Base-by-base conservation (phyloP, 2,113 vertebrate genomes). In the Cyprinodon tularosa region DNA sequence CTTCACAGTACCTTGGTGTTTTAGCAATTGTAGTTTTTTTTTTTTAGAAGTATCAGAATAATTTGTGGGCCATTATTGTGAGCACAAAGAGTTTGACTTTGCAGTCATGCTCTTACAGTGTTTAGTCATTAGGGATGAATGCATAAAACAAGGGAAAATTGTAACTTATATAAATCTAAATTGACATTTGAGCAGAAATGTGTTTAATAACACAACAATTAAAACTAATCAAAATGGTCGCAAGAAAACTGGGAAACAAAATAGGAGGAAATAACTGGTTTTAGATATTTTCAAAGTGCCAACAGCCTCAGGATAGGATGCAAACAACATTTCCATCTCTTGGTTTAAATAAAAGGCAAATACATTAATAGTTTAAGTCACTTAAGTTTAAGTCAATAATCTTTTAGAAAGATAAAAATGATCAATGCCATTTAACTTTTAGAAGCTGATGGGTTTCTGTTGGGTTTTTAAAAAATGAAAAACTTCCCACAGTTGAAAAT, bases 401-500 rank as follows among this genome's bases (percentile, higher is more conserved):
- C 15, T 9, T 20, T 53, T n/a, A 57, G 7, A 57, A 9, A 17
- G 17, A 57, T 57, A 50, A 6, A 2, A 50, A 50, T 17, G 17
- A 50, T 15, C 48, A 57, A 57, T 14, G 6, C 9, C 17, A 57
- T n/a, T 53, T 0, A 2, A 62, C 44, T 72, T 37, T 40, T 36
- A 61, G 0, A 3, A 65, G 22, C 14, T 12, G 3, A 13, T 39
- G 29, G 29, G 29, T 29, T 29, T 29, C 29, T 29, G 29, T 29
- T 29, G 29, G 29, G 29, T 29, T 29, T 29, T 29, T 29, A 29
- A 57, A n/a, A 15, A 8, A 9, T 8, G 20, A 53, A 53, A n/a
- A 17, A 53, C 17, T 6, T 6, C 14, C 40, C 38, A 39, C 71
- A 15, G 45, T 81, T 75, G 62, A 85, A 83, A 86, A 79, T 69